These are phyloP conservation scores for Hephaestus fuliginosus DNA, from an alignment of 2,797 vertebrate species.

Conservation along the genomic window DNA sequence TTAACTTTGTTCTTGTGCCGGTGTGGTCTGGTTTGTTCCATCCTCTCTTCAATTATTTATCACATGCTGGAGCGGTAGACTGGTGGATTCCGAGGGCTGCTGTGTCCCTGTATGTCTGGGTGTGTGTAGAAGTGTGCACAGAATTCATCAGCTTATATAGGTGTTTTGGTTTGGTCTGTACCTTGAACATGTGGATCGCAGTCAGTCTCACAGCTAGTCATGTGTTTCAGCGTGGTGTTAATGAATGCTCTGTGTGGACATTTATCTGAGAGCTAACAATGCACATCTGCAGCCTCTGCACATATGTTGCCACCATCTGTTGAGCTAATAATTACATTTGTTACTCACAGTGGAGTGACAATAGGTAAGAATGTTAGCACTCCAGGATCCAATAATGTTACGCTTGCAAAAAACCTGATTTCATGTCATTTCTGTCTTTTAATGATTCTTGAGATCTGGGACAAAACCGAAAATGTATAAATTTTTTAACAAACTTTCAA, in stretches of 20 bases:
- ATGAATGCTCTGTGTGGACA: slow-evolving; percentile 19
- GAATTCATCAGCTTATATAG: neutral
- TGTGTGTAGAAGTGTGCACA: neutral
- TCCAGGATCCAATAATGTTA: neutral
- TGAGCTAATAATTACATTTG: slow-evolving; percentile 24
- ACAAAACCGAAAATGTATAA: no score
- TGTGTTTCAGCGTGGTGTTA: neutral
- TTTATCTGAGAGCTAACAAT: slow-evolving; percentile 16
- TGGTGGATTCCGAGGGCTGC: neutral
- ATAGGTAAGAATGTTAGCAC: neutral
- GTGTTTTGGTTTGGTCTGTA: neutral
- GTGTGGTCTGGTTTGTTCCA: slow-evolving; percentile 24
- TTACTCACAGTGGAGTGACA: slow-evolving; percentile 8
- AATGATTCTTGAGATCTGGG: no score
- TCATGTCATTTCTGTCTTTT: no score
- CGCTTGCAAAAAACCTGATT: neutral
- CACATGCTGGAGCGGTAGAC: slow-evolving; percentile 26
- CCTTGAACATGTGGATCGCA: neutral
- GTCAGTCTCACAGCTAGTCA: neutral
- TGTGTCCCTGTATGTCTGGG: slow-evolving; percentile 8
- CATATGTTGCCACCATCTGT: slow-evolving; percentile 43
- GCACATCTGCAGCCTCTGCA: slow-evolving; percentile 25
- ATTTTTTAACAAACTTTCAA: no score
- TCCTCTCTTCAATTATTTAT: slow-evolving; percentile 49
- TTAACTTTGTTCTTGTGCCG: neutral